These are phyloP conservation scores for Podilymbus podiceps DNA, from an alignment of 2,113 vertebrate genomes.

Conservation along the genomic window DNA sequence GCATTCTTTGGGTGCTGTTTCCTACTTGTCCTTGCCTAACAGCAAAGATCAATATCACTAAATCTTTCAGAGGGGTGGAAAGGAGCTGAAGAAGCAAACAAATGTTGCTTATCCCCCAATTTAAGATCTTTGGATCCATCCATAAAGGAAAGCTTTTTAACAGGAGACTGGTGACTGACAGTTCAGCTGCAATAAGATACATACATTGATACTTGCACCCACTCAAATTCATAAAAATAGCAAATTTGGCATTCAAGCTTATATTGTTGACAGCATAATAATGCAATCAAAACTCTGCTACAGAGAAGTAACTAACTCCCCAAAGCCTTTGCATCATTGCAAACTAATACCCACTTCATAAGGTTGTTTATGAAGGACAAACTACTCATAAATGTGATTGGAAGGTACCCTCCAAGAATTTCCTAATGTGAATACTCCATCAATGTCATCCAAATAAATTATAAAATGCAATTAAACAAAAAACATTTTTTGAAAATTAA, in stretches of 20 bases:
- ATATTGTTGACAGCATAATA: constrained; percentile 10
- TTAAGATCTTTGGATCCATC: not conserved
- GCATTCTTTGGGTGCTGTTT: not conserved
- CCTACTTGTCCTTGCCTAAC: not conserved
- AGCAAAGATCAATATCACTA: not conserved
- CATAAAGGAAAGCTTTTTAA: not conserved
- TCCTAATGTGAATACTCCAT: not conserved
- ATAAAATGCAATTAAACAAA: constrained; percentile 3
- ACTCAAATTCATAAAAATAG: constrained; percentile 15
- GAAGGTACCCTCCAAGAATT: not conserved
- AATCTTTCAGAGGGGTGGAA: not conserved
- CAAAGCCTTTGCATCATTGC: not conserved
- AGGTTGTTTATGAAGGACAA: not conserved
- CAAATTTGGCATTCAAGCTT: not conserved
- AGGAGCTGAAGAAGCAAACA: not conserved
- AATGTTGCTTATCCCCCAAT: not conserved
- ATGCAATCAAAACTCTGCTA: not conserved
- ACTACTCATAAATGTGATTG: not conserved
- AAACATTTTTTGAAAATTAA: not conserved
- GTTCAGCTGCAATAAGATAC: not conserved
- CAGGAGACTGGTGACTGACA: not conserved
- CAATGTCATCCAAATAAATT: constrained; percentile 5
- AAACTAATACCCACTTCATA: not conserved
- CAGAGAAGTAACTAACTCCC: not conserved
- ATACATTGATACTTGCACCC: not conserved